Base-by-base conservation (phyloP, 1,140 invertebrate genomes). In the Diuraphis noxia region DNA sequence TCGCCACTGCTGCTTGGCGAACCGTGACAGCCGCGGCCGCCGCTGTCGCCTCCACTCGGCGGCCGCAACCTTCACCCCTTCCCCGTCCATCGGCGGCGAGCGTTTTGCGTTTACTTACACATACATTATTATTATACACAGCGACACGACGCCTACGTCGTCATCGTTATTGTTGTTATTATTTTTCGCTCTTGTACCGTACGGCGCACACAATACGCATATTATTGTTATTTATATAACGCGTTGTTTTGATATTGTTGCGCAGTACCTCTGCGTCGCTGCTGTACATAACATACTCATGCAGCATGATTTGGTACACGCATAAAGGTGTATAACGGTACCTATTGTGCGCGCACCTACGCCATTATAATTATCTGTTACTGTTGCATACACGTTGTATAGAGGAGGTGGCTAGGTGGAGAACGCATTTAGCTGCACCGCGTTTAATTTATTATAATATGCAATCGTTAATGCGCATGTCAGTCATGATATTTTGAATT, bases 41-140 rank as follows among this genome's bases (percentile, higher is more conserved):
- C 34, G 43, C 56, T 89, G 88, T 89, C 63, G 88, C 88, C 41
- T 34, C 72, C 41, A 72, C 49, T 82, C 43, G 41, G 40, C 87
- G 85, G n/a, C 85, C 41, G 38, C 38, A 49, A 79, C 43, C 38
- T 43, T 77, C 56, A 34, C 46, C 40, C 38, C 23, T 63, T 13
- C 38, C 10, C 46, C 30, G 25, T n/a, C 25, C 43, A 10, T 9
- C n/a, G 9, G 30, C 40, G 40, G n/a, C 43, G 77, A 34, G 34
- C 34, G 77, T 30, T 43, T 43, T 17, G 10, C 23, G 43, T 7
- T 36, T 30, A 36, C 84, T 21, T 49, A 49, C 46, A 49, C 46
- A 0, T 7, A 49, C 19, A n/a, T 56, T 63, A 63, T 63, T 63
- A 63, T 63, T 63, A 63, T n/a, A 52, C 52, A 41, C 52, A 8